Evolutionary conservation across 1,140 invertebrate genomes (phyloP), one percentile per base, ranked within the genome.

Genomic region (Caenorhabditis briggsae): DNA sequence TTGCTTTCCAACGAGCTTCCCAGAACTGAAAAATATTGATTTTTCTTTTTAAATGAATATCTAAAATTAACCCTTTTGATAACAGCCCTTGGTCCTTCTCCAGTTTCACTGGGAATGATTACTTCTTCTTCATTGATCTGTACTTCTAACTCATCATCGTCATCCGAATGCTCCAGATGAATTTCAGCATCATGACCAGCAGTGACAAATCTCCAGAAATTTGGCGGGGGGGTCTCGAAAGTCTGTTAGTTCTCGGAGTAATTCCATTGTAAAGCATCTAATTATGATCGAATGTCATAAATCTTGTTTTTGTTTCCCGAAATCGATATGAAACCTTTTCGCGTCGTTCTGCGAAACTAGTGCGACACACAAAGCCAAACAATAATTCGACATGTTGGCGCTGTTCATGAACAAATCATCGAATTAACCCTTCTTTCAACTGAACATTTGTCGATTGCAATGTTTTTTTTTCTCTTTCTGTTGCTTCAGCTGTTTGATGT

Each of bases 1-100:
- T 89, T n/a, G 91, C 92, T 16, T 90, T 92, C 88, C 88, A 88
- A 9, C 85, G 78, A 7, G 88, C 88, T 56, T 88, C 88, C 88
- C 88, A 88, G 18, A 84, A 84, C 86, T 88, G 85, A 46, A 88
- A 88, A 82, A 20, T 8, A 86, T 5, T 56, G n/a, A 33, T 46
- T 7, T 2, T 43, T n/a, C n/a, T n/a, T 18, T 70, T 18, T 11
- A 16, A n/a, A 84, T 20, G 46, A 12, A 2, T 5, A 20, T 2
- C 16, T 18, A 12, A 9, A 55, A 25, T 64, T 59, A 0, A 87
- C 86, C 61, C 86, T 61, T 41, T 87, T 87, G 55, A 87, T 55
- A 23, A 87, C 74, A 11, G 86, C 85, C 18, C 86, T 84, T 14
- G 65, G 8, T 25, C 86, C 86, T 33, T 78, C 65, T 48, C 86